Evolutionary conservation across 1,140 invertebrate species (phyloP).

Genomic region (Eumaeus atala): DNA sequence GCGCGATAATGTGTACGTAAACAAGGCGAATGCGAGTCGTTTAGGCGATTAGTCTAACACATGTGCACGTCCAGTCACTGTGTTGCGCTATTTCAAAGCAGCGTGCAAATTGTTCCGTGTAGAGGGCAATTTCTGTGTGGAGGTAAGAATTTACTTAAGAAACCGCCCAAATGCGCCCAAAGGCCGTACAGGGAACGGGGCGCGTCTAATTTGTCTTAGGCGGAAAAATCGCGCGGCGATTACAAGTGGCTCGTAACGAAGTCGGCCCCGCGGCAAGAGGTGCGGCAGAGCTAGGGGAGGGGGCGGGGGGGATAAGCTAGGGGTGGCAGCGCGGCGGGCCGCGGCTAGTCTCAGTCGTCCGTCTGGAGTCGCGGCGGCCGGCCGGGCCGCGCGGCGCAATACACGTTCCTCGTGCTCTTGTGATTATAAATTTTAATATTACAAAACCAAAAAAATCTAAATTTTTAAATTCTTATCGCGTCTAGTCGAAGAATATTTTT

Average conservation of each 20-base stretch:
- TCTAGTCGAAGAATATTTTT: conserved; percentile 68
- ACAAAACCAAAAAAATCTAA: conserved; percentile 54
- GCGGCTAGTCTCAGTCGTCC: conserved; percentile 62
- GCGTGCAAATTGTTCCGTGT: conserved; percentile 4
- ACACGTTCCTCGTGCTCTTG: conserved; percentile 72
- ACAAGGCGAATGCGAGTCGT: conserved; percentile 16
- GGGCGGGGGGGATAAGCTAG: conserved; percentile 25
- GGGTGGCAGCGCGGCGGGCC: conserved; percentile 41
- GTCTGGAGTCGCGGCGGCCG: conserved; percentile 68
- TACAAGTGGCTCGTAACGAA: conserved; percentile 73
- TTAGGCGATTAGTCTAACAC: conserved; percentile 13
- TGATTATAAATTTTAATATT: conserved; percentile 70
- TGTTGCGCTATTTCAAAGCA: not conserved
- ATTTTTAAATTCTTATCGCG: conserved; percentile 54
- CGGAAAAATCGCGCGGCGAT: conserved; percentile 71
- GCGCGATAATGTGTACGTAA: conserved; percentile 28
- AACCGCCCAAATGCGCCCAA: conserved; percentile 46
- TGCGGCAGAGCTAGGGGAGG: conserved; percentile 27
- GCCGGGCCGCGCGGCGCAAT: conserved; percentile 65
- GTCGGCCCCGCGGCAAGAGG: conserved; percentile 47
- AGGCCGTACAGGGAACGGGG: conserved; percentile 40
- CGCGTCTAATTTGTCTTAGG: conserved; percentile 72
- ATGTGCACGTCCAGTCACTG: not conserved
- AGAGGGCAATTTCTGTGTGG: conserved; percentile 26
- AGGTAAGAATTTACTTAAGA: conserved; percentile 36